Evolutionary conservation across 2,797 vertebrate genomes (phyloP).

Genomic region (Cyprinodon diabolis): DNA sequence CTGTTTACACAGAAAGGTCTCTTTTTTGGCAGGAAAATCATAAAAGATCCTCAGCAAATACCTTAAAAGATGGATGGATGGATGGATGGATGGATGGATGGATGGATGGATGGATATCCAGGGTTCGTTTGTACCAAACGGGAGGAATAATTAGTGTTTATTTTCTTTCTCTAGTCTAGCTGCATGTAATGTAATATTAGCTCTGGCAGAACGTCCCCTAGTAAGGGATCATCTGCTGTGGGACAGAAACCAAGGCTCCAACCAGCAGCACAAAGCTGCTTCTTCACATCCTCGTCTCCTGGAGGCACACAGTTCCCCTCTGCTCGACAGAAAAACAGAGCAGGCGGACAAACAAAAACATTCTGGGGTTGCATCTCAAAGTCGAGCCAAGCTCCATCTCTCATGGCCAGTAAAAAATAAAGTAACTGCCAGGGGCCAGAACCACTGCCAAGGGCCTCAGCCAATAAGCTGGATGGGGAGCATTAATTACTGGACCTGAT

Average conservation of each 20-base stretch:
- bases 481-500: conserved; percentile 26
- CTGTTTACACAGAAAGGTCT: no score
- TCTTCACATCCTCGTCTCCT: background rate
- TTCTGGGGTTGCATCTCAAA: conserved; percentile 12
- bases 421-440: conserved; percentile 9
- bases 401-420: conserved; percentile 40
- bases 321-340: conserved; percentile 1
- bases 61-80: background rate
- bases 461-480: conserved; percentile 33
- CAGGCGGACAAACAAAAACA: conserved; percentile 17
- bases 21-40: no score
- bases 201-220: background rate
- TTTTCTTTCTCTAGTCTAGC: background rate
- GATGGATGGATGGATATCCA: no score
- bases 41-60: no score
- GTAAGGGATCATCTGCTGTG: background rate
- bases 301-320: background rate
- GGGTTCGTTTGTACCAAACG: no score
- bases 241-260: background rate
- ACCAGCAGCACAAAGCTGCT: background rate
- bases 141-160: background rate
- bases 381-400: conserved; percentile 27
- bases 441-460: conserved; percentile 5
- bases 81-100: no score
- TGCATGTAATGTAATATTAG: background rate